Evolutionary conservation across 1,140 invertebrate genomes (phyloP).

Genomic region (Drosophila sp.): DNA sequence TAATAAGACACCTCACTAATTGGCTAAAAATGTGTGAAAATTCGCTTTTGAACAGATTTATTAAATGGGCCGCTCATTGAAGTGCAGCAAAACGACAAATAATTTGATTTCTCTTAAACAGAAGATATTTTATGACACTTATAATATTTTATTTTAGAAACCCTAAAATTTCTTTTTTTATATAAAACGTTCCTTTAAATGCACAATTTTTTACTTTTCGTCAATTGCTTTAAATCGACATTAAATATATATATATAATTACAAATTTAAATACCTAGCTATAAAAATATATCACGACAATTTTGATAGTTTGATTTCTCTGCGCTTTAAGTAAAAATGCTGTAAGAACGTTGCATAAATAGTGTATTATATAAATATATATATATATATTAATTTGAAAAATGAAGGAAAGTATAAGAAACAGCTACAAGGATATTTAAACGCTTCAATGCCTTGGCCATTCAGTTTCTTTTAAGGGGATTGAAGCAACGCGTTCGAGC

Average conservation of each 20-base stretch:
- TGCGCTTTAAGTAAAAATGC: no score
- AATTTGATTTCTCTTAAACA: not conserved
- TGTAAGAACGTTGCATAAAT: no score
- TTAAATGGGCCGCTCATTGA: slow-evolving; percentile 4
- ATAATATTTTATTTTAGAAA: no score
- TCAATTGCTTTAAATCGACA: no score
- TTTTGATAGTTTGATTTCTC: no score
- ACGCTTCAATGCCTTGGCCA: slow-evolving; percentile 37
- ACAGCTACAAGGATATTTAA: slow-evolving; percentile 55
- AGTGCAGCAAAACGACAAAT: not conserved
- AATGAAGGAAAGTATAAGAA: slow-evolving; percentile 9
- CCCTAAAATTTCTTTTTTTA: no score
- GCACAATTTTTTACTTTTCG: no score
- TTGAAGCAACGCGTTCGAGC: slow-evolving; percentile 47
- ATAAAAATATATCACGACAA: no score
- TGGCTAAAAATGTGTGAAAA: slow-evolving; percentile 41
- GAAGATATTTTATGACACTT: not conserved
- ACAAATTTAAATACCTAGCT: no score
- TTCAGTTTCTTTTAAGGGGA: slow-evolving; percentile 53
- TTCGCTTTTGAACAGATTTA: slow-evolving; percentile 25
- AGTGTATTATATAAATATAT: no score
- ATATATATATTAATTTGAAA: not conserved
- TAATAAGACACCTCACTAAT: slow-evolving; percentile 31
- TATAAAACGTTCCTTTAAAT: no score
- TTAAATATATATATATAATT: no score